phyloP scores from a whole-genome alignment of 2,113 vertebrate genomes.

The Perca schrenkii region DNA sequence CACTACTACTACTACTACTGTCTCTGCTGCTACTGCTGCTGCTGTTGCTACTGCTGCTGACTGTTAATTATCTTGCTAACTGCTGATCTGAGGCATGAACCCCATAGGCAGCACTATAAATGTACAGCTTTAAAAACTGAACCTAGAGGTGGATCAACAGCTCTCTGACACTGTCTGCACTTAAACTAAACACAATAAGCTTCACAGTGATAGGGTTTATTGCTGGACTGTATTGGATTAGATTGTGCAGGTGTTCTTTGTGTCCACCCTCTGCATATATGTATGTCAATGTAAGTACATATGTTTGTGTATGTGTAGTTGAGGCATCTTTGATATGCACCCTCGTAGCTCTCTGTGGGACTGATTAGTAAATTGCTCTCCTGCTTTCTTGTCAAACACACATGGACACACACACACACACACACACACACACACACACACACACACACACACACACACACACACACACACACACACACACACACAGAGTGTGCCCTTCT shows the following conservation, averaged over 20 bases:
- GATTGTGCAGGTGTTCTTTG: background rate
- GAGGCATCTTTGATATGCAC: conserved; percentile 9
- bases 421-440: too few relatives aligned
- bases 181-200: background rate
- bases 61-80: background rate
- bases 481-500: too few relatives aligned
- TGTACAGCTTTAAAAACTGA: background rate
- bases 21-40: too few relatives aligned
- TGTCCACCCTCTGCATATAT: background rate
- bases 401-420: background rate
- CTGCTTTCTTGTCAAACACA: conserved; percentile 18
- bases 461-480: too few relatives aligned
- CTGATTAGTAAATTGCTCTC: conserved; percentile 15
- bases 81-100: background rate
- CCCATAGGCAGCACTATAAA: background rate
- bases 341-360: background rate
- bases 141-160: background rate
- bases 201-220: background rate
- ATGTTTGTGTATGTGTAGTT: background rate
- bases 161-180: background rate
- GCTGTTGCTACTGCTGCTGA: background rate
- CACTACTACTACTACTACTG: too few relatives aligned
- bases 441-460: too few relatives aligned
- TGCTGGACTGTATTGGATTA: background rate
- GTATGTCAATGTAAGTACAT: background rate